A percentile compares a stretch with the other conserved stretches of the same genome.
These are phyloP conservation scores for Phrynocephalus guinanensis DNA, from an alignment of 2,797 vertebrate genomes.

Conservation along the genomic window DNA sequence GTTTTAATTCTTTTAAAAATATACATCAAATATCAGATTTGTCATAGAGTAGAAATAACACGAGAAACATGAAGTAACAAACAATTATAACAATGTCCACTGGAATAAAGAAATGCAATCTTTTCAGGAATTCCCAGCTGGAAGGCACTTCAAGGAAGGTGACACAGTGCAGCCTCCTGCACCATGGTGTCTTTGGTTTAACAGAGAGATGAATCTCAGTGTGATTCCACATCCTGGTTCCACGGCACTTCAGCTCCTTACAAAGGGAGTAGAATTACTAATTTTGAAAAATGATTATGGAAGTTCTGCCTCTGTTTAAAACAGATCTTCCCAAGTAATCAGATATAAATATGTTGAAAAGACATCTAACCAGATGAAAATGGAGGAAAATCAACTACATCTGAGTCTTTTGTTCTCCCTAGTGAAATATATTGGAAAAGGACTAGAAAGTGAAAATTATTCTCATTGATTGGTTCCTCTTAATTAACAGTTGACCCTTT, in stretches of 20 bases:
- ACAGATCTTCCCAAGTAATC: not conserved
- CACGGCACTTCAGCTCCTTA: not conserved
- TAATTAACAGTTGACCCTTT: not conserved
- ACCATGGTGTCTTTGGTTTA: not conserved
- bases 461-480: not conserved
- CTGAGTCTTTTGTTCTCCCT: conserved; percentile 23
- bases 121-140: not conserved
- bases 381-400: not conserved
- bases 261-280: not conserved
- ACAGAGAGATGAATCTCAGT: not conserved
- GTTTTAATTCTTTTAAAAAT: not conserved
- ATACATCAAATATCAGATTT: not conserved
- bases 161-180: not conserved
- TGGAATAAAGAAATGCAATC: not conserved
- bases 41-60: not conserved
- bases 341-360: not conserved
- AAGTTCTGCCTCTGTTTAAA: not conserved
- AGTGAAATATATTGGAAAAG: conserved; percentile 12
- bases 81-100: not conserved
- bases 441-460: not conserved
- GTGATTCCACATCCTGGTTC: not conserved
- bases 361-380: not conserved
- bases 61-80: not conserved
- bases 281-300: not conserved
- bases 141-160: not conserved